phyloP scores from a whole-genome alignment of 2,797 vertebrate species.

The Dryobates pubescens region DNA sequence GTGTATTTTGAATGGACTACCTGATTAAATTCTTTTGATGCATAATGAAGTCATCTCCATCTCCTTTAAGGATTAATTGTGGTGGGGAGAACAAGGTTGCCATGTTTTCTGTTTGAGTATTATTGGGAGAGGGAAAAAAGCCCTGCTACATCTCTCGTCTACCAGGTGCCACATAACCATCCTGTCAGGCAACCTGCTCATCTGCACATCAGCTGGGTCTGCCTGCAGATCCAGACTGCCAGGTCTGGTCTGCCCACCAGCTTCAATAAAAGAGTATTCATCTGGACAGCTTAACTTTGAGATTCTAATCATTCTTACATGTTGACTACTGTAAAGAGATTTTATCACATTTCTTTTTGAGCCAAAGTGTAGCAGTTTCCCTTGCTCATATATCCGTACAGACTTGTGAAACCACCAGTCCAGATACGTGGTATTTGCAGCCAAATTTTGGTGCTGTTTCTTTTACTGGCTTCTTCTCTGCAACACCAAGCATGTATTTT shows the following conservation, averaged over 20 bases:
- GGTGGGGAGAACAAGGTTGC: background rate
- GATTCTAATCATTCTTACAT: background rate
- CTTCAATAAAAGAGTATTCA: background rate
- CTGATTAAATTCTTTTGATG: slow-evolving; percentile 12
- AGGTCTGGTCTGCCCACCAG: background rate
- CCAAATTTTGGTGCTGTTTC: background rate
- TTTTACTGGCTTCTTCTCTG: background rate
- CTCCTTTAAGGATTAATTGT: background rate
- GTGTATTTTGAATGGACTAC: background rate
- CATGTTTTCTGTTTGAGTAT: background rate
- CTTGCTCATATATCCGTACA: background rate
- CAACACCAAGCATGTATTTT: background rate
- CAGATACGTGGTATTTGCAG: background rate
- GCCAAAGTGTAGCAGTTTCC: background rate
- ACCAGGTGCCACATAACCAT: background rate
- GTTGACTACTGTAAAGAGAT: background rate
- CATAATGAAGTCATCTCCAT: background rate
- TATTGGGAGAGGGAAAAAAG: background rate
- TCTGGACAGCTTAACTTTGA: background rate
- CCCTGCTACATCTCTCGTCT: background rate
- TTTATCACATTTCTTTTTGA: background rate
- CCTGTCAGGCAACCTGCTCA: background rate
- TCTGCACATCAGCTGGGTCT: background rate
- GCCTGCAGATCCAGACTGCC: background rate
- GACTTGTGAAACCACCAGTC: background rate